These are phyloP conservation scores for Nesoenas mayeri DNA, from an alignment of 2,113 vertebrate genomes.

Conservation along the genomic window DNA sequence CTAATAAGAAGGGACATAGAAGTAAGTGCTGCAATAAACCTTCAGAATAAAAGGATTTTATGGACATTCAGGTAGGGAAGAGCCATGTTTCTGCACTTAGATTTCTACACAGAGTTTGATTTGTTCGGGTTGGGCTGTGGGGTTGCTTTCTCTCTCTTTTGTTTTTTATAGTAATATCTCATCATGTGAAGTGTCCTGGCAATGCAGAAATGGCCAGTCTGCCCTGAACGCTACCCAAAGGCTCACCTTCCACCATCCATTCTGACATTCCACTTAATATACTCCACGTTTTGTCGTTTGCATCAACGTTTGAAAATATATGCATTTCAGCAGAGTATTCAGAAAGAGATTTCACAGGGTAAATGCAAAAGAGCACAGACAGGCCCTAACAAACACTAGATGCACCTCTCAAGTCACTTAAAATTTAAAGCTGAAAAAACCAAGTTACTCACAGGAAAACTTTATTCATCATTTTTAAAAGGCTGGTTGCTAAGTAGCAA, in stretches of 20 bases:
- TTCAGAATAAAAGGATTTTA: too few species aligned
- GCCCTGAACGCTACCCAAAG: too few species aligned
- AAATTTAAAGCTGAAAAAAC: neutral
- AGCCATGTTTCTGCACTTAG: too few species aligned
- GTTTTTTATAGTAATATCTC: too few species aligned
- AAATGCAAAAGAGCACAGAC: neutral
- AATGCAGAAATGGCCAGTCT: too few species aligned
- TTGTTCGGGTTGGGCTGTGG: too few species aligned
- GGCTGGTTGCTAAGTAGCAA: accelerated
- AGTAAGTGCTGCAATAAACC: too few species aligned
- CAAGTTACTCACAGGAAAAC: neutral
- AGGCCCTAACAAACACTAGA: neutral
- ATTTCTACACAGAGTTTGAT: too few species aligned
- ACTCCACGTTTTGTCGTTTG: neutral
- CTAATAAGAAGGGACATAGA: too few species aligned
- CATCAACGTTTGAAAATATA: neutral
- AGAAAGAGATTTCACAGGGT: neutral
- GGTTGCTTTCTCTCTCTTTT: too few species aligned
- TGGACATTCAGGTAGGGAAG: too few species aligned
- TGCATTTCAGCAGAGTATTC: neutral
- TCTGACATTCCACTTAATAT: neutral
- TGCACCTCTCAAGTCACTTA: neutral
- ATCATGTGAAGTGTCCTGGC: too few species aligned
- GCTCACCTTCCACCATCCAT: neutral
- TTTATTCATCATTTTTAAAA: neutral